Evolutionary conservation across 2,113 vertebrate species (phyloP).

Genomic region (Nicator chloris): DNA sequence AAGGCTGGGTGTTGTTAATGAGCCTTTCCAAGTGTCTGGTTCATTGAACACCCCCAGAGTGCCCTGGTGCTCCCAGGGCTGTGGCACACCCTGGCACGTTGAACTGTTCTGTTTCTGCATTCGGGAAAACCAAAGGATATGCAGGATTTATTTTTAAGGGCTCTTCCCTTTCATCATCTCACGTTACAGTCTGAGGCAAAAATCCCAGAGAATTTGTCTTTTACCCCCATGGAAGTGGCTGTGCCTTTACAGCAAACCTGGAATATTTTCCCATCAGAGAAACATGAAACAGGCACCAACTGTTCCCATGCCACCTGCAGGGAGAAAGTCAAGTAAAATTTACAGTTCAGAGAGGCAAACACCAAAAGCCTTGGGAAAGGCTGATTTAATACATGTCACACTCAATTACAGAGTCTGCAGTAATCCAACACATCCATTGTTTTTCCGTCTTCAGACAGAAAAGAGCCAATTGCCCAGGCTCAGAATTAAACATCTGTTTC

Average conservation of each 20-base stretch:
- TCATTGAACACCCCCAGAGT: not conserved
- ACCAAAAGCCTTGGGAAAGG: constrained; percentile 8
- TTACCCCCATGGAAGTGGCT: not conserved
- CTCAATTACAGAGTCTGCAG: constrained; percentile 18
- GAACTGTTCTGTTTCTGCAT: not conserved
- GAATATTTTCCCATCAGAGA: not conserved
- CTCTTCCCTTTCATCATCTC: not conserved
- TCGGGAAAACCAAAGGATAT: not conserved
- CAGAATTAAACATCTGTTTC: constrained; percentile 44
- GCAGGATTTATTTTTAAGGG: not conserved
- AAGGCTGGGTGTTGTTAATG: not conserved
- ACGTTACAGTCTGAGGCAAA: not conserved
- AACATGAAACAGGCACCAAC: not conserved
- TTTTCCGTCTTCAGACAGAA: not conserved
- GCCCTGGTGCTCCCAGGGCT: not conserved
- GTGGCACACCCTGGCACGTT: not conserved
- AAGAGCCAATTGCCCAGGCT: constrained; percentile 6
- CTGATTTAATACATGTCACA: constrained; percentile 46
- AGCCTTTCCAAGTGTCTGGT: not conserved
- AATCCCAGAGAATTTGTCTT: not conserved
- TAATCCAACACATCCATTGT: constrained; percentile 2
- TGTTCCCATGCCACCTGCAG: constrained; percentile 18
- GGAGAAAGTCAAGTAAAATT: constrained; percentile 4
- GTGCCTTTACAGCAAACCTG: not conserved
- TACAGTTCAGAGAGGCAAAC: constrained; percentile 2